Conservation (phyloP, 2,888 invertebrate genomes). For the Rhagonycha lutea region DNA sequence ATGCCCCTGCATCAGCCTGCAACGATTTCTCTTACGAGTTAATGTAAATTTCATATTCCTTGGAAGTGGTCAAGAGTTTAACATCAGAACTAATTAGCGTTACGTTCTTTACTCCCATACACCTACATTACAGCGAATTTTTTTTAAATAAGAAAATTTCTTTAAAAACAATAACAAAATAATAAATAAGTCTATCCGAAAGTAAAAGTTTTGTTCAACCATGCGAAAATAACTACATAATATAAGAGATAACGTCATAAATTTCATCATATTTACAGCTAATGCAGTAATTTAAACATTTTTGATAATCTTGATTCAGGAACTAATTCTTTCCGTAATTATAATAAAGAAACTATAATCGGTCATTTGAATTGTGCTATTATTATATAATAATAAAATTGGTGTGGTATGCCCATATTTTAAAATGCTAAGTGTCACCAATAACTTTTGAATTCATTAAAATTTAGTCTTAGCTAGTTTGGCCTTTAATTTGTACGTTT, state of each 20-base stretch:
- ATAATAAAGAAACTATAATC: not conserved
- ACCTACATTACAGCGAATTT: not conserved
- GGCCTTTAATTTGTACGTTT: not conserved
- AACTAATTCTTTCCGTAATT: not conserved
- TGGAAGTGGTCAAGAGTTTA: not conserved
- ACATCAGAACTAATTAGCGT: not conserved
- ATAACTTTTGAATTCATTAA: not conserved
- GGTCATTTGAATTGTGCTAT: not conserved
- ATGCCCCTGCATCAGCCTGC: not conserved
- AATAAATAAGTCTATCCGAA: constrained; percentile 7
- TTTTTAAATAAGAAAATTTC: not conserved
- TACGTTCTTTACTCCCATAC: not conserved
- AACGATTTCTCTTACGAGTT: not conserved
- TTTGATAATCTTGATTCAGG: constrained; percentile 3
- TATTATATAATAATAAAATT: not conserved
- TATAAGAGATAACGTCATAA: constrained; percentile 5
- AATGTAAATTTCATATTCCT: not conserved
- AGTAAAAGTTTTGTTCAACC: constrained; percentile 17
- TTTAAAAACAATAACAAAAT: not conserved
- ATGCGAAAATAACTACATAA: constrained; percentile 16
- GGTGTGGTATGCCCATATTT: not conserved
- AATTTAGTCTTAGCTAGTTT: not conserved
- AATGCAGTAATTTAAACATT: constrained; percentile 8
- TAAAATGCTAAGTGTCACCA: not conserved
- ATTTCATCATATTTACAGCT: constrained; percentile 11